A percentile compares a stretch with the other conserved stretches of the same genome.
These are phyloP conservation scores for Nephrotoma appendiculata DNA, from an alignment of 2,888 invertebrate species.

Conservation along the genomic window DNA sequence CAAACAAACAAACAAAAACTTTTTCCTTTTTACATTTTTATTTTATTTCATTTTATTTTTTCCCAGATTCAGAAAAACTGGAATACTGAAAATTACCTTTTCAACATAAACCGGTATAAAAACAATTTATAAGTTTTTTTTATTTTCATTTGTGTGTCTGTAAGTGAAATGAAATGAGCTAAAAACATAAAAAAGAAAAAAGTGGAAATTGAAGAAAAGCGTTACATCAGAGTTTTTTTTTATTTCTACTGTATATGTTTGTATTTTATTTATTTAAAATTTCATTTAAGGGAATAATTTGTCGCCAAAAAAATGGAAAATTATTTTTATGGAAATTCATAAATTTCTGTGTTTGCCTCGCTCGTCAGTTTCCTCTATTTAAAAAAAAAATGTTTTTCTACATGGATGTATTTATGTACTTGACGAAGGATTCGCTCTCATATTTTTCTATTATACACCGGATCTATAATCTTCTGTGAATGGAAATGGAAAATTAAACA, in stretches of 20 bases:
- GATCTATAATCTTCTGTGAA: neutral
- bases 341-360: neutral
- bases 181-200: neutral
- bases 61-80: neutral
- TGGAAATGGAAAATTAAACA: neutral
- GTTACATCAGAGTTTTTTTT: neutral
- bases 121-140: neutral
- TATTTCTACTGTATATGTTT: neutral
- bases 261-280: neutral
- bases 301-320: neutral
- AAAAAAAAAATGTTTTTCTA: neutral
- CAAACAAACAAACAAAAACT: neutral
- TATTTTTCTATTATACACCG: neutral
- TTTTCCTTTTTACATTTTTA: neutral
- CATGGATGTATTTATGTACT: neutral
- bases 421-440: neutral
- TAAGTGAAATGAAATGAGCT: neutral
- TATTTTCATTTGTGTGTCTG: neutral
- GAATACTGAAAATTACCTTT: neutral
- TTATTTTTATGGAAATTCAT: neutral
- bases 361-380: neutral
- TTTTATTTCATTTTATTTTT: neutral
- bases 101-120: neutral
- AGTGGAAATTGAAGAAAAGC: neutral
- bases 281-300: neutral